Evolutionary conservation across 2,888 invertebrate genomes (phyloP).

Genomic region (Sarcophaga rosellei): DNA sequence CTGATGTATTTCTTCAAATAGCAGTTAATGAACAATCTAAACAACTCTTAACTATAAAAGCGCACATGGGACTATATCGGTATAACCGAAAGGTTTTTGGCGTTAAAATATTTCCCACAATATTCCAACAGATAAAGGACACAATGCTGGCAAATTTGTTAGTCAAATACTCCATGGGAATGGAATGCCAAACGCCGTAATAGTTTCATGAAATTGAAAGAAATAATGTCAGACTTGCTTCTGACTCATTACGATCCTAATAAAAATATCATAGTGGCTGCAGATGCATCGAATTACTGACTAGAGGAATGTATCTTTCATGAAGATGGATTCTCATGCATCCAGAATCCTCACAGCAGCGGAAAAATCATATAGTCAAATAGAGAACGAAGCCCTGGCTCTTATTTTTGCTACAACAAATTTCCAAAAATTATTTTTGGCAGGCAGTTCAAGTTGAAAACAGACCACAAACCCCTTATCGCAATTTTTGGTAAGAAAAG

Average conservation of each 20-base stretch:
- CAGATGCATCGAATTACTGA: constrained; percentile 66
- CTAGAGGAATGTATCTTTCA: constrained; percentile 65
- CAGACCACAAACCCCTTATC: constrained; percentile 72
- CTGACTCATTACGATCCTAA: constrained; percentile 62
- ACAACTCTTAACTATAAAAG: constrained; percentile 57
- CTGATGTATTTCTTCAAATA: constrained; percentile 67
- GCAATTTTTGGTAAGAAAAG: constrained; percentile 74
- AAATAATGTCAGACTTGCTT: constrained; percentile 48
- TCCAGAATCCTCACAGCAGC: constrained; percentile 52
- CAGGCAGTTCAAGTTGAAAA: constrained; percentile 66
- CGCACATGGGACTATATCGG: constrained; percentile 51
- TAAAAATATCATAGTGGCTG: constrained; percentile 58
- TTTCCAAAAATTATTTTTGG: constrained; percentile 65
- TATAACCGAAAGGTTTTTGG: constrained; percentile 61
- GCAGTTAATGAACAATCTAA: constrained; percentile 55
- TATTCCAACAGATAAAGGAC: constrained; percentile 69
- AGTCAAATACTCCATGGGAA: constrained; percentile 21
- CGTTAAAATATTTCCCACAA: constrained; percentile 61
- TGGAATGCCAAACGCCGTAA: constrained; percentile 33
- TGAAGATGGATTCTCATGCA: constrained; percentile 73
- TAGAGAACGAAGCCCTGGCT: constrained; percentile 64
- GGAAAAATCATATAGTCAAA: constrained; percentile 67
- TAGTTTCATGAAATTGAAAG: constrained; percentile 33
- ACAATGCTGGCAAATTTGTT: constrained; percentile 64
- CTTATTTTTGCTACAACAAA: constrained; percentile 65